phyloP scores from a whole-genome alignment of 1,140 invertebrate genomes.

The Hestina assimilis region DNA sequence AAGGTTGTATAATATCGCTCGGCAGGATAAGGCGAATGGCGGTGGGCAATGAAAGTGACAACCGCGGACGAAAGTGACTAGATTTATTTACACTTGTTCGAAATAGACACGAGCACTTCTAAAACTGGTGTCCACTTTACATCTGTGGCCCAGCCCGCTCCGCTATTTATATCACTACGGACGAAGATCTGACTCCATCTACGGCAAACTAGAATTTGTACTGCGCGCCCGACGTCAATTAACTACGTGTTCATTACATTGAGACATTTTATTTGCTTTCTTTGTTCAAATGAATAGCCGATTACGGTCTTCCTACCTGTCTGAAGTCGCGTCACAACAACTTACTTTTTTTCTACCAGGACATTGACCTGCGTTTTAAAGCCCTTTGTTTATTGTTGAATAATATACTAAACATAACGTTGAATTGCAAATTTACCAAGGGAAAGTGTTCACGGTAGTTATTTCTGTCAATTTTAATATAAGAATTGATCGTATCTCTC shows the following conservation, averaged over 20 bases:
- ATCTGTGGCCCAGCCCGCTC: constrained; percentile 45
- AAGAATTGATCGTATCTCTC: neutral
- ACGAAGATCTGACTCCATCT: constrained; percentile 62
- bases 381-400: neutral
- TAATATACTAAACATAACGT: neutral
- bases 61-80: constrained; percentile 64
- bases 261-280: constrained; percentile 54
- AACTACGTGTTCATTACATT: constrained; percentile 48
- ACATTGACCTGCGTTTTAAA: constrained; percentile 38
- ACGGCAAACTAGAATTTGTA: constrained; percentile 61
- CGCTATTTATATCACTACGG: constrained; percentile 65
- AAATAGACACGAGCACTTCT: constrained; percentile 67
- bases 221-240: constrained; percentile 48
- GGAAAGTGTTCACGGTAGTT: neutral
- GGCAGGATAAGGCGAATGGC: constrained; percentile 44
- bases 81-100: constrained; percentile 75
- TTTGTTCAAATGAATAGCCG: constrained; percentile 37
- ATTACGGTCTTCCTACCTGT: constrained; percentile 40
- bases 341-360: constrained; percentile 37
- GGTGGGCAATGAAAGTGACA: constrained; percentile 69
- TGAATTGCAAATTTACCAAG: neutral
- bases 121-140: constrained; percentile 72
- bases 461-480: constrained; percentile 13
- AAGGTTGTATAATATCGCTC: constrained; percentile 30
- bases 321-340: constrained; percentile 21